Base-by-base conservation (phyloP, 1,140 invertebrate species). In the Nephila pilipes region DNA sequence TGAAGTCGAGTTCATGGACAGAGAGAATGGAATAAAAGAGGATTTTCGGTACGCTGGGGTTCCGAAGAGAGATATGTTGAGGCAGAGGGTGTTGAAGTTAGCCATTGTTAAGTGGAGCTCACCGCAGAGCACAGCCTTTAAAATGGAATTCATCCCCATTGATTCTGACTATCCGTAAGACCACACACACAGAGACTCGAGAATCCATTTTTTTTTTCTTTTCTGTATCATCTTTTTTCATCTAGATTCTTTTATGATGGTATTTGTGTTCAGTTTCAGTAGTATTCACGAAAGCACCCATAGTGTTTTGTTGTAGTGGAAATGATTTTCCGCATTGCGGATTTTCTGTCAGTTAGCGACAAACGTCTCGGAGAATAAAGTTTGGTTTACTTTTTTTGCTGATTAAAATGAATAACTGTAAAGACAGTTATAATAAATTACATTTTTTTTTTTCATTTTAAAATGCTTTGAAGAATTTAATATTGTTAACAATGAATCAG, bases 141-240 rank as follows among this genome's bases (percentile, higher is more conserved):
- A 90, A 90, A 90, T 90, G 88, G 75, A 90, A 80, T 87, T 87
- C 60, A 87, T 60, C 85, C 85, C 60, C 88, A 90, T 90, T 90
- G 88, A 90, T 90, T 90, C 38, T 46, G 85, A n/a, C 58, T 32
- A 88, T 88, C 88, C 87, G 87, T 88, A 69, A 58, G 87, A n/a
- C 63, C 87, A 88, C 87, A 88, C 63, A 69, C 54, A 14, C 69
- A 75, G 69, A 36, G 69, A 25, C 63, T 20, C 38, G 79, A 36
- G 36, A n/a, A 83, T 46, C 81, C 25, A 55, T 55, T 57, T 83
- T 81, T n/a, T n/a, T 4, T 57, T 46, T n/a, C 54, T 25, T 22
- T 83, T 83, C 38, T 83, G 55, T n/a, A 75, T 75, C 85, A 46
- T 38, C 32, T 38, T 69, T 65, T 46, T 87, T 87, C n/a, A 14